These are phyloP conservation scores for Globicephala melas DNA, from an alignment of 2,113 vertebrate species.

Conservation along the genomic window DNA sequence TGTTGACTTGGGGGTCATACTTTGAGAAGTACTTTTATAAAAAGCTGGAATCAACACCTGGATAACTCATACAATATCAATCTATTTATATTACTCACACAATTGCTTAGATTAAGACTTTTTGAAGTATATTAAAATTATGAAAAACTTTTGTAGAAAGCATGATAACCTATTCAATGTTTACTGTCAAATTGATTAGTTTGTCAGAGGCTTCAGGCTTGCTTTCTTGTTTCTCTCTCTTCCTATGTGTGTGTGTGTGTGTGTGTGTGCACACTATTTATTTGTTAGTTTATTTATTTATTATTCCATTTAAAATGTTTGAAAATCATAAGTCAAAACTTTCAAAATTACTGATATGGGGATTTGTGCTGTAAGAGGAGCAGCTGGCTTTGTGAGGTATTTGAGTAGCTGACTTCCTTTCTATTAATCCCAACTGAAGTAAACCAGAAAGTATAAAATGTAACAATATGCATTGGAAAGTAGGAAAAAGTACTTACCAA, in stretches of 20 bases:
- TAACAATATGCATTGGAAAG: neutral
- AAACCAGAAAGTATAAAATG: neutral
- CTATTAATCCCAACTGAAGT: neutral
- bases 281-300: neutral
- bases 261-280: neutral
- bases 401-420: neutral
- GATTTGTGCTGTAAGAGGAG: neutral
- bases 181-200: neutral
- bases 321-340: neutral
- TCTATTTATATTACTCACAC: neutral
- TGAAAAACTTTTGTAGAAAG: neutral
- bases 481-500: neutral
- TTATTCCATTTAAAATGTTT: neutral
- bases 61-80: neutral
- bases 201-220: neutral
- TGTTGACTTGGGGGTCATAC: neutral
- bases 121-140: neutral
- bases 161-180: neutral
- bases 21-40: neutral
- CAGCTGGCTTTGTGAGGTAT: neutral
- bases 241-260: neutral
- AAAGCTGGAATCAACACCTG: neutral
- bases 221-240: neutral
- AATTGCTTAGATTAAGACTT: neutral
- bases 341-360: neutral